A percentile compares a stretch with the other conserved stretches of the same genome.
Conservation (phyloP, 2,113 vertebrate species). For the Melanostigma gelatinosum region DNA sequence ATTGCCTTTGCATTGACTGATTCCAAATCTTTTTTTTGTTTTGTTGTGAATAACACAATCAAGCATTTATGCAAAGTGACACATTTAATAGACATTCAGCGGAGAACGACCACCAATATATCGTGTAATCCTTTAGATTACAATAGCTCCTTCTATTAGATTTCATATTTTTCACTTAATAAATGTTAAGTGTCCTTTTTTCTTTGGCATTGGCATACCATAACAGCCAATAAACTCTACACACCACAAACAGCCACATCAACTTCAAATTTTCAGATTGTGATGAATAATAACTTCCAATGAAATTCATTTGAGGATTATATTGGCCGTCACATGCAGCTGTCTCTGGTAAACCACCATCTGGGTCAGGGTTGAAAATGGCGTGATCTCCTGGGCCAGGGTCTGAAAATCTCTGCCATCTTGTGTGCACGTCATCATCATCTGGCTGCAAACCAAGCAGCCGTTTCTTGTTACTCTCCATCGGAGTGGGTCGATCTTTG, state of each 20-base stretch:
- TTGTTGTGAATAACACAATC: background rate
- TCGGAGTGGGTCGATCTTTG: background rate
- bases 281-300: slow-evolving; percentile 5
- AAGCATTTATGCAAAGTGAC: background rate
- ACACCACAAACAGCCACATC: background rate
- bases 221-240: background rate
- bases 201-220: background rate
- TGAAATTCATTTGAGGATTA: background rate
- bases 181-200: background rate
- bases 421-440: slow-evolving; percentile 3
- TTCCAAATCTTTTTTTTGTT: background rate
- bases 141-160: background rate
- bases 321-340: slow-evolving; percentile 3
- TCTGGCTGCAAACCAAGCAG: slow-evolving; percentile 14
- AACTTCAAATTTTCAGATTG: background rate
- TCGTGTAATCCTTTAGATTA: no score
- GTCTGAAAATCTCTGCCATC: slow-evolving; percentile 7
- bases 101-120: no score
- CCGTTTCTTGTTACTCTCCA: background rate
- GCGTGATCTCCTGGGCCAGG: slow-evolving; percentile 5
- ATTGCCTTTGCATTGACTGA: background rate
- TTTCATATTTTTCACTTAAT: background rate
- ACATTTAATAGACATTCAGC: background rate
- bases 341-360: slow-evolving; percentile 10
- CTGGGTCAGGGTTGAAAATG: slow-evolving; percentile 35